These are phyloP conservation scores for Melanotus villosus DNA, from an alignment of 2,888 invertebrate species.

Conservation along the genomic window DNA sequence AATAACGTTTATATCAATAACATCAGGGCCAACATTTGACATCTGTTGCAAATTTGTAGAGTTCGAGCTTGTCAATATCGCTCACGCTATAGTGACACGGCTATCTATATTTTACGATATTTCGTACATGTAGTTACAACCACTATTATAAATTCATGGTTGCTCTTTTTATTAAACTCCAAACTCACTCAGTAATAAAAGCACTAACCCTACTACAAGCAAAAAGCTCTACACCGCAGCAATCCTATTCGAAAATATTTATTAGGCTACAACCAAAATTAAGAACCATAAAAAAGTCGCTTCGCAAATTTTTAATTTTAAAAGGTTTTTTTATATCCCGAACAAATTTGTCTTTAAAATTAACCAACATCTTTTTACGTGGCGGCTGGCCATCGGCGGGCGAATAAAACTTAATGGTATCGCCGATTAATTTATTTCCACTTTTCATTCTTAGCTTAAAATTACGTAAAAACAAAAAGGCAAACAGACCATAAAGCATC, in stretches of 20 bases:
- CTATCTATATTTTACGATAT: not conserved
- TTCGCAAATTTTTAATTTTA: not conserved
- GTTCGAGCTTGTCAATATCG: slow-evolving; percentile 15
- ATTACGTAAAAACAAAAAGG: not conserved
- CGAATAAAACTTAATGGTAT: slow-evolving; percentile 9
- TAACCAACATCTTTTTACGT: not conserved
- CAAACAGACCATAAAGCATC: not conserved
- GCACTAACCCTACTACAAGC: too few species aligned
- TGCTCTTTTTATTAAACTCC: not conserved
- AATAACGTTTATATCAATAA: slow-evolving; percentile 30
- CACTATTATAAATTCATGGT: not conserved
- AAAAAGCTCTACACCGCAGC: too few species aligned
- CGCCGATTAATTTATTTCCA: slow-evolving; percentile 7
- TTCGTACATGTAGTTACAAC: not conserved
- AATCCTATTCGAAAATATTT: too few species aligned
- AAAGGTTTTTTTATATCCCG: not conserved
- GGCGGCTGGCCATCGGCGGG: slow-evolving; percentile 1
- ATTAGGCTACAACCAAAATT: too few species aligned
- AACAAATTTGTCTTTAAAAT: not conserved
- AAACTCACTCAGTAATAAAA: too few species aligned
- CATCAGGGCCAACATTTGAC: slow-evolving; percentile 22
- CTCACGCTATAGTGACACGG: not conserved
- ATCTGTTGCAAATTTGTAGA: slow-evolving; percentile 30
- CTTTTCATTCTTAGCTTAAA: not conserved
- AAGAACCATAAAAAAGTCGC: too few species aligned